phyloP scores from a whole-genome alignment of 2,113 vertebrate species.

The Prolemur simus region DNA sequence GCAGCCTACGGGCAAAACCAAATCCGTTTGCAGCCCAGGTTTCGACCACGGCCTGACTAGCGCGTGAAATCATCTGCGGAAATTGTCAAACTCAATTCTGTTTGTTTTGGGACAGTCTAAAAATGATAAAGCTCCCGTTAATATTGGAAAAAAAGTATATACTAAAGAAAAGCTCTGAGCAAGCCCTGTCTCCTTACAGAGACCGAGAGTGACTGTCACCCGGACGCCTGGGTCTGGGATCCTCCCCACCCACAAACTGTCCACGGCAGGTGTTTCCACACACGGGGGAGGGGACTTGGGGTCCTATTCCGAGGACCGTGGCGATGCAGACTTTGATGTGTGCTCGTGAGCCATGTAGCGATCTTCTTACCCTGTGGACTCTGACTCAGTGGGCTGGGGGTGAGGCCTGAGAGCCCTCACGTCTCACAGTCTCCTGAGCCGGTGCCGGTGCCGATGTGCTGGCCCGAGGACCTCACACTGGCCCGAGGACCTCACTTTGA shows the following conservation, averaged over 20 bases:
- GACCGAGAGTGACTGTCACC: background rate
- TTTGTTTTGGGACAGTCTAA: background rate
- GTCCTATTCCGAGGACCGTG: background rate
- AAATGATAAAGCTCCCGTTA: background rate
- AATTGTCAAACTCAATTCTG: background rate
- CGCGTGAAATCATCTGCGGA: background rate
- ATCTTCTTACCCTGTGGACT: background rate
- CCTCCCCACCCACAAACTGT: background rate
- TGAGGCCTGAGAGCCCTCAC: background rate
- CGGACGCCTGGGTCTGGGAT: background rate
- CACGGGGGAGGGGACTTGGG: background rate
- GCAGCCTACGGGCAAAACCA: background rate
- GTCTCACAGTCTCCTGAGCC: background rate
- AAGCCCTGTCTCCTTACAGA: background rate
- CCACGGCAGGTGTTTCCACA: background rate
- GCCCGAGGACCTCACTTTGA: background rate
- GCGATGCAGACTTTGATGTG: background rate
- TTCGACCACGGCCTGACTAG: background rate
- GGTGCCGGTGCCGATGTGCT: background rate
- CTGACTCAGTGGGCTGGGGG: background rate
- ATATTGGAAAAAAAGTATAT: background rate
- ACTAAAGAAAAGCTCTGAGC: background rate
- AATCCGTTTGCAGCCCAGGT: background rate
- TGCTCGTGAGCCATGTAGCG: background rate
- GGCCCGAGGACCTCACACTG: background rate